Evolutionary conservation across 2,888 invertebrate species (phyloP), one percentile per base, ranked within the genome.

Genomic region (Antitype chi): DNA sequence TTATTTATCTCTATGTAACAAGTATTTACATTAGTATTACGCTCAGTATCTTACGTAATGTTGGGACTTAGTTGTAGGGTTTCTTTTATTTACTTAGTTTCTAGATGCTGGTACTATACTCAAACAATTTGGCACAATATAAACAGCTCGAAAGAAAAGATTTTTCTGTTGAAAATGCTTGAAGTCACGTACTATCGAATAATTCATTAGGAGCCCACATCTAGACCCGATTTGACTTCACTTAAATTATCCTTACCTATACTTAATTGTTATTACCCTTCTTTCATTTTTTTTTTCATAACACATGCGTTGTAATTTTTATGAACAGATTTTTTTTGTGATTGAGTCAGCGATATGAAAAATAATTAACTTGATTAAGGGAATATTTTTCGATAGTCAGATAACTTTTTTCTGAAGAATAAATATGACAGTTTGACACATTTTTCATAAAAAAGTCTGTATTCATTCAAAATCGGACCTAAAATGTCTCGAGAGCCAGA

Each of bases 1-100:
- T 77, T 76, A 86, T 77, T 80, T 70, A 74, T 85, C 70, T 83
- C 73, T 25, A 66, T 43, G 71, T 60, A 60, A 70, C 25, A 57
- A 77, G 63, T 82, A 73, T 70, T 73, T 70, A 70, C 70, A 73
- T 85, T 52, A 64, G 38, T 32, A 20, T 59, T 66, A 59, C 28
- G n/a, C n/a, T 43, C 38, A 38, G 43, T 66, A 13, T 76, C 38
- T 60, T 55, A 47, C 32, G 57, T 32, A 25, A 74, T 81, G 55
- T 64, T 23, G 15, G 15, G 7, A 25, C 20, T 64, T 78, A 23
- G 3, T 11, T 57, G 28, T 38, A 20, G n/a, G 20, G 13, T 53
- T n/a, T 0, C 11, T 62, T 80, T 49, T 62, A 53, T 47, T 73
- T 28, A 20, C 74, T 74, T 62, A 20, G 23, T 20, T 53, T 53